phyloP scores from a whole-genome alignment of 1,140 invertebrate species.

The Frieseomelitta varia region DNA sequence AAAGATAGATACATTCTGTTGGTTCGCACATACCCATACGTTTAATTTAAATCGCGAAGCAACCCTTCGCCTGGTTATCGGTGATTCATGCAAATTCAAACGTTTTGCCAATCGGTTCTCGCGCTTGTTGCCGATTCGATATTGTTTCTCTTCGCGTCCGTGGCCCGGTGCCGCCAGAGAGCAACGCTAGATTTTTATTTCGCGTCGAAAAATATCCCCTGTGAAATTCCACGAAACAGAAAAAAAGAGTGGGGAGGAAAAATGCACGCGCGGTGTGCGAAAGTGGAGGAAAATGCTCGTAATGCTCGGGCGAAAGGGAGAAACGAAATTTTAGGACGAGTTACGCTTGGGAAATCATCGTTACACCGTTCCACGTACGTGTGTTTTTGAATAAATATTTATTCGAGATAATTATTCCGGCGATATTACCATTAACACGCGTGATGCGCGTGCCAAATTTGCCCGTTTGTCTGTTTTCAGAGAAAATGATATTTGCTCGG shows the following conservation, averaged over 20 bases:
- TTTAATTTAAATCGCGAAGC: conserved; percentile 24
- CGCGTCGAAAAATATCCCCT: background rate
- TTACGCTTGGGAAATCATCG: background rate
- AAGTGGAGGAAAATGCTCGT: background rate
- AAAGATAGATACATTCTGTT: too few relatives aligned
- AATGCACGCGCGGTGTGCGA: too few relatives aligned
- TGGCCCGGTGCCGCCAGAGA: too few relatives aligned
- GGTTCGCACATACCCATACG: background rate
- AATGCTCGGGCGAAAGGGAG: background rate
- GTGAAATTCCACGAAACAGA: background rate
- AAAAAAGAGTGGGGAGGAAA: background rate
- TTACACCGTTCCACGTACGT: background rate
- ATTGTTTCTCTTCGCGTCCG: background rate
- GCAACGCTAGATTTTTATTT: background rate
- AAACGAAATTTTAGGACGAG: background rate
- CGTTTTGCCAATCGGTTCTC: conserved; percentile 16
- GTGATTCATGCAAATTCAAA: conserved; percentile 61
- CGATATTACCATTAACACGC: background rate
- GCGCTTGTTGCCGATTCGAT: background rate
- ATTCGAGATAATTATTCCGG: background rate
- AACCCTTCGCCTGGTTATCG: conserved; percentile 51
- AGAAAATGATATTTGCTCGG: background rate
- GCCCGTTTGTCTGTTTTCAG: background rate
- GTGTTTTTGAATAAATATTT: conserved; percentile 11
- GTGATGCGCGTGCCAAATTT: background rate